Base-by-base conservation (phyloP, 1,140 invertebrate species). In the Andrena cerasifolii region DNA sequence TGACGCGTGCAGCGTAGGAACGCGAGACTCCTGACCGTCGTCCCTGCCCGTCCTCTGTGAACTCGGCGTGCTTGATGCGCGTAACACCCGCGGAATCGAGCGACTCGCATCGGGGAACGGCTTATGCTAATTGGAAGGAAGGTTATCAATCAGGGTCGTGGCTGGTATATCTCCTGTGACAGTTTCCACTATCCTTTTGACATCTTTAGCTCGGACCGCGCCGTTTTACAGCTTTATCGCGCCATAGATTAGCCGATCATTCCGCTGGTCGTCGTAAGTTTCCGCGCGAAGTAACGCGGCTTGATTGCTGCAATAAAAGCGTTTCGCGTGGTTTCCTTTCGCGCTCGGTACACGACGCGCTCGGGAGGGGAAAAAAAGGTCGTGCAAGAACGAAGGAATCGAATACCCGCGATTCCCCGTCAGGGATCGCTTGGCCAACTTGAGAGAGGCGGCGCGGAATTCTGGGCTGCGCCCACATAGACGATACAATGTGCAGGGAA, bases 281-380 rank as follows among this genome's bases (percentile, higher is more conserved):
- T 78, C 67, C 75, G 21, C 58, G 58, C 56, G 65, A 72, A 81
- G 63, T 78, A 85, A 81, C 78, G 78, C 54, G 65, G 21, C 63
- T 78, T 70, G 78, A 85, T 84, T 66, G 73, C 63, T 47, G 73
- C 82, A 71, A 84, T 84, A 85, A 85, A 84, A 78, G 70, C 63
- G 70, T 82, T 63, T 84, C 82, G 82, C 82, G 78, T 65, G 74
- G 49, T 81, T 85, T 82, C 79, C 74, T 80, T 68, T 83, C 68
- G 83, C 47, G 81, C 73, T 56, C 73, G 21, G 40, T 36, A 31
- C 59, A 43, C 47, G 47, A 43, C 28, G 24, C 3, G 47, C 21
- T 33, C 8, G 26, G 26, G 56, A 12, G 6, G 24, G 18, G 26
- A n/a, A 24, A 74, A 59, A 76, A 59, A 61, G 59, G 28, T 47